Evolutionary conservation across 2,113 vertebrate genomes (phyloP).

Genomic region (Perognathus longimembris): DNA sequence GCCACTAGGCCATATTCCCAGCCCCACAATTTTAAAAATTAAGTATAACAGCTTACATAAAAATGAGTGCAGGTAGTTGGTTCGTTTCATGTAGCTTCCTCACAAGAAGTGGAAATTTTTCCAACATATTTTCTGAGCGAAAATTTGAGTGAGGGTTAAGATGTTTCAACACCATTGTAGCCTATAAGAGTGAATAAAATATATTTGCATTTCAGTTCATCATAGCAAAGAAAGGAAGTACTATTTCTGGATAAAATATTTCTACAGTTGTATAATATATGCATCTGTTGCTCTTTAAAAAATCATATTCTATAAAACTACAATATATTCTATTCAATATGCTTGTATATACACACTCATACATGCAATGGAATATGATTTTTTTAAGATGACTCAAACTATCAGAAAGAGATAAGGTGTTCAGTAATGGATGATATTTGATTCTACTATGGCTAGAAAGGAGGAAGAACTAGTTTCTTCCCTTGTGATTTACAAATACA

Average conservation of each 20-base stretch:
- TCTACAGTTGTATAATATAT: background rate
- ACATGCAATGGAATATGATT: background rate
- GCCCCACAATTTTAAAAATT: no score
- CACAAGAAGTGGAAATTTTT: slow-evolving; percentile 79
- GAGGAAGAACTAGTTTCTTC: background rate
- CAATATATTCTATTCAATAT: background rate
- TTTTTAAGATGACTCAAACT: background rate
- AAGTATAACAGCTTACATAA: slow-evolving; percentile 83
- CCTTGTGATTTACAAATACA: background rate
- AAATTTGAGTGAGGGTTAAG: slow-evolving; percentile 66
- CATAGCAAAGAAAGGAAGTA: background rate
- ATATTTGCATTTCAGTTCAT: background rate
- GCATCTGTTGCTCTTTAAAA: background rate
- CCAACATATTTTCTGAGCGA: slow-evolving; percentile 32
- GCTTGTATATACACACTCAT: background rate
- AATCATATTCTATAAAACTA: background rate
- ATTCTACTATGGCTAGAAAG: background rate
- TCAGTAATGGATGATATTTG: background rate
- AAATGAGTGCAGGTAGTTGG: slow-evolving; percentile 86
- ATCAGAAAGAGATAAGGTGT: background rate
- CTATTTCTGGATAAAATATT: background rate
- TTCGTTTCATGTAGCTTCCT: slow-evolving; percentile 81
- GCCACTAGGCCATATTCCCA: no score
- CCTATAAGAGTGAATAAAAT: slow-evolving; percentile 71
- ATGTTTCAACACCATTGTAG: slow-evolving; percentile 66